Conservation (phyloP, 2,113 vertebrate genomes). For the Pimephales promelas region DNA sequence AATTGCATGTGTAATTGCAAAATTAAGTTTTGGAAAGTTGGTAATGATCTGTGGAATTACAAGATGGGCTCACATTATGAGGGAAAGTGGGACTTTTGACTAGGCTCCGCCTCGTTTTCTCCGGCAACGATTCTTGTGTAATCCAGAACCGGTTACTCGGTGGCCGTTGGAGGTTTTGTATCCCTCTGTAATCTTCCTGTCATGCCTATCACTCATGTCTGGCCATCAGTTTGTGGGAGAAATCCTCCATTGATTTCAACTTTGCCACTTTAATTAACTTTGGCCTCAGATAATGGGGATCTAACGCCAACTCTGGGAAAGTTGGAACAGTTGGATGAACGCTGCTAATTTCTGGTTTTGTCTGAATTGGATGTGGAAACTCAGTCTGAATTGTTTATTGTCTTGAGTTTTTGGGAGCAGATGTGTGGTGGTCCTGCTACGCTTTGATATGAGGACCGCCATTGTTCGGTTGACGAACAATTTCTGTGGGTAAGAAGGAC, state of each 20-base stretch:
- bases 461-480: conserved; percentile 70
- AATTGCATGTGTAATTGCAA: conserved; percentile 85
- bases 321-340: conserved; percentile 60
- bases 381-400: conserved; percentile 80
- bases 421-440: conserved; percentile 71
- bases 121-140: conserved; percentile 63
- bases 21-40: conserved; percentile 83
- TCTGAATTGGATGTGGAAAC: conserved; percentile 74
- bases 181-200: conserved; percentile 76
- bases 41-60: conserved; percentile 84
- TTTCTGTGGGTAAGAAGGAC: conserved; percentile 68
- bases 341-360: conserved; percentile 63
- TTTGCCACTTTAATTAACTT: conserved; percentile 83
- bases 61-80: conserved; percentile 63
- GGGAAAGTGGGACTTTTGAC: conserved; percentile 65
- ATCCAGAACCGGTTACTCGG: conserved; percentile 70
- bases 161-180: conserved; percentile 74
- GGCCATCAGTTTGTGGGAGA: conserved; percentile 68
- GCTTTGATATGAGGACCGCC: conserved; percentile 70
- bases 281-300: conserved; percentile 78
- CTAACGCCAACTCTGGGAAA: conserved; percentile 69
- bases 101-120: conserved; percentile 23
- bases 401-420: conserved; percentile 72
- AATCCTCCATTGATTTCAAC: conserved; percentile 78
- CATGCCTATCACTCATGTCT: conserved; percentile 74